Evolutionary conservation across 2,113 vertebrate species (phyloP), one percentile per base, ranked within the genome.

Genomic region (Diglossa brunneiventris): DNA sequence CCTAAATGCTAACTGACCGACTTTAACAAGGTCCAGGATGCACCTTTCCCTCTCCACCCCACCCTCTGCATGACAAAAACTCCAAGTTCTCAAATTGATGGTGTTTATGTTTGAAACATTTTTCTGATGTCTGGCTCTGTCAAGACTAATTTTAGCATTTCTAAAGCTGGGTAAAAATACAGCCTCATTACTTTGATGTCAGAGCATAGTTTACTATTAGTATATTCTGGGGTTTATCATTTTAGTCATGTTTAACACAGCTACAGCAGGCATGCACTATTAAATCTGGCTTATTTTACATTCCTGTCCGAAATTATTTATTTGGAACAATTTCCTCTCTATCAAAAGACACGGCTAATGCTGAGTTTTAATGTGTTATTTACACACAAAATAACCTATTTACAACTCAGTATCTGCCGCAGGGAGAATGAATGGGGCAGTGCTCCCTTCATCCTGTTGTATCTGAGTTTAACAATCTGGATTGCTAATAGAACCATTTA

Each of bases 401-500:
- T 99, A 99, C 98, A 98, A 98, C 98, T 96, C 97, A 62, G 98
- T 96, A 86, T 96, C 98, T 94, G 97, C 98, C 93, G 79, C 93
- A 93, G 97, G 98, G 98, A 98, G 98, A 98, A 99, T 98, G 98
- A 98, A 99, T 98, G 98, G 98, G 98, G 97, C 97, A 97, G 98
- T 50, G 97, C 97, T 97, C 97, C 96, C 98, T 98, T 98, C 98
- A 97, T 98, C 98, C 98, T 98, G 98, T 98, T 99, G 96, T 99
- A 99, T 99, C 98, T 97, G 98, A 98, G 96, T 98, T 98, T 99
- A 99, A 99, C 99, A 99, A 99, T 99, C 99, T 99, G 99, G 99
- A 98, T 98, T 98, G 98, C 99, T 99, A 99, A 99, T 99, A 99
- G 99, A 99, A 99, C 98, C 99, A 99, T 99, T 99, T 99, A 99